These are phyloP conservation scores for Andrena trimmerana DNA, from an alignment of 2,888 invertebrate genomes.

Conservation along the genomic window DNA sequence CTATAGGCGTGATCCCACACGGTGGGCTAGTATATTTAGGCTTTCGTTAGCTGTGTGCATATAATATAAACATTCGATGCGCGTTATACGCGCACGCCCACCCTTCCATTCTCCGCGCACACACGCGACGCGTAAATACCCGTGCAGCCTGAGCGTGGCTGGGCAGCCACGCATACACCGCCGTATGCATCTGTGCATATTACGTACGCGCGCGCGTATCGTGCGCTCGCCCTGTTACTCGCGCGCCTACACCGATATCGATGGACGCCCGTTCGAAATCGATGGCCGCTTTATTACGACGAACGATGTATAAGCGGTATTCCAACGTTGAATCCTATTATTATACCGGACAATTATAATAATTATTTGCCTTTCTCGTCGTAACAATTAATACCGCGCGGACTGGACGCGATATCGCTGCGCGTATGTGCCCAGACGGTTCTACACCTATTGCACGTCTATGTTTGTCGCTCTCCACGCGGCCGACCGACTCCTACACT, in stretches of 20 bases:
- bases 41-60: slow-evolving; percentile 74
- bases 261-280: slow-evolving; percentile 72
- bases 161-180: not conserved
- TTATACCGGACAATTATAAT: slow-evolving; percentile 84
- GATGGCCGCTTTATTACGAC: slow-evolving; percentile 76
- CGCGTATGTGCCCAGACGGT: slow-evolving; percentile 58
- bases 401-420: slow-evolving; percentile 74
- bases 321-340: slow-evolving; percentile 80
- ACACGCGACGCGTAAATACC: slow-evolving; percentile 51
- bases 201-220: slow-evolving; percentile 7
- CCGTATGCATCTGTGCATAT: not conserved
- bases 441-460: slow-evolving; percentile 19
- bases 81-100: slow-evolving; percentile 61
- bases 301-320: slow-evolving; percentile 75
- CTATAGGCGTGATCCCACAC: slow-evolving; percentile 75
- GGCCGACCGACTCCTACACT: not conserved
- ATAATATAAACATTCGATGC: slow-evolving; percentile 73
- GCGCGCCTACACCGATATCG: slow-evolving; percentile 67
- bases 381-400: slow-evolving; percentile 83
- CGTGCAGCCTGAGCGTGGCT: slow-evolving; percentile 10
- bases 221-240: slow-evolving; percentile 22
- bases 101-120: slow-evolving; percentile 12
- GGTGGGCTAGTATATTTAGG: slow-evolving; percentile 75
- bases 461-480: slow-evolving; percentile 6
- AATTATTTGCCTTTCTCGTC: slow-evolving; percentile 84